Evolutionary conservation across 92 coral and sea anemone genomes (phyloP).

Genomic region (Pocillopora grandis): DNA sequence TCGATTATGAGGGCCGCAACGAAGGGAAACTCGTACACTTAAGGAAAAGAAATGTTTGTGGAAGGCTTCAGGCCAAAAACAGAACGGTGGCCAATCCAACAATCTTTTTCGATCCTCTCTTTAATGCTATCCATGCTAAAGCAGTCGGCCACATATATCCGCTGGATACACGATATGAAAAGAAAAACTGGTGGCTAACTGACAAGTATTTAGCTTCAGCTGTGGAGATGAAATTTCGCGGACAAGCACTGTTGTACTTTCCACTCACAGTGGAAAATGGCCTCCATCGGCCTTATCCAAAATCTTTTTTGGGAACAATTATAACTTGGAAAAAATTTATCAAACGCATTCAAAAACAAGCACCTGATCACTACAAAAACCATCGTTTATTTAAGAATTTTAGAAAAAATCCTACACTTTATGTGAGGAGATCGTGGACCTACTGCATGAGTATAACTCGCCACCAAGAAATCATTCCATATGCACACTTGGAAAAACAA

Average conservation of each 20-base stretch:
- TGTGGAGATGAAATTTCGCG: conserved; percentile 39
- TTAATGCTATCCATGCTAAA: conserved; percentile 27
- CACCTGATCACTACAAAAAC: conserved; percentile 8
- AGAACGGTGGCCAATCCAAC: conserved; percentile 15
- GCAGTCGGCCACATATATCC: conserved; percentile 29
- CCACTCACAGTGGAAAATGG: conserved; percentile 25
- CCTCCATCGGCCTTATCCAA: conserved; percentile 12
- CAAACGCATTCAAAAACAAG: not conserved
- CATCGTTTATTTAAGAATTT: conserved; percentile 7
- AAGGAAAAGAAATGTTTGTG: not conserved
- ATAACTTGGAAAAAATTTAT: conserved; percentile 14
- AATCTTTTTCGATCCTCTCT: conserved; percentile 28
- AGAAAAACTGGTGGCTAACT: conserved; percentile 37
- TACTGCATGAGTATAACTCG: conserved; percentile 31
- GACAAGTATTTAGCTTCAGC: conserved; percentile 26
- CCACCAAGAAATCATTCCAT: not conserved
- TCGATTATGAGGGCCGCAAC: conserved; percentile 5
- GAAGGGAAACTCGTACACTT: conserved; percentile 6
- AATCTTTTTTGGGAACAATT: not conserved
- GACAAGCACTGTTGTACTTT: conserved; percentile 35
- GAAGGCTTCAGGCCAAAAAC: not conserved
- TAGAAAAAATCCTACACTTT: not conserved
- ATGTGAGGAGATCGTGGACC: conserved; percentile 11
- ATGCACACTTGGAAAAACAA: too few relatives aligned
- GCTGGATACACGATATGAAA: conserved; percentile 9